These are phyloP conservation scores for Hipposideros larvatus DNA, from an alignment of 2,797 vertebrate species.

Conservation along the genomic window DNA sequence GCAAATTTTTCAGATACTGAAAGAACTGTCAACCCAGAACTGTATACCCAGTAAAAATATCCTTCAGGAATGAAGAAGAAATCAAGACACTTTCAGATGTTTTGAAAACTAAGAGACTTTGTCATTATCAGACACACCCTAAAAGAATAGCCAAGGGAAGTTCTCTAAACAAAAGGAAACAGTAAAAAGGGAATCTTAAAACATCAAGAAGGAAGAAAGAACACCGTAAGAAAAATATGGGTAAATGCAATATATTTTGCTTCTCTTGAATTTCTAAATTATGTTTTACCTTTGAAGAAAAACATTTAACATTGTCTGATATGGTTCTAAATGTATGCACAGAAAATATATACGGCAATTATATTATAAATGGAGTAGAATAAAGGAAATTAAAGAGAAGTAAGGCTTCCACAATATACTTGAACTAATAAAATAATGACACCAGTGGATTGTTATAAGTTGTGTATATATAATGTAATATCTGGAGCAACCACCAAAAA, in stretches of 20 bases:
- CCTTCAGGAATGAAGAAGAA: neutral
- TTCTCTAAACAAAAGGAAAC: constrained; percentile 5
- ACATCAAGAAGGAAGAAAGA: neutral
- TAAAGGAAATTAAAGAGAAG: neutral
- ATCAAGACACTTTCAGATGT: neutral
- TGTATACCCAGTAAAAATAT: neutral
- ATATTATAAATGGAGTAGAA: neutral
- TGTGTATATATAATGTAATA: neutral
- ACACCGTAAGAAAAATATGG: neutral
- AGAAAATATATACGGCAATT: neutral
- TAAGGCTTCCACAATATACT: neutral
- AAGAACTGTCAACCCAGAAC: neutral
- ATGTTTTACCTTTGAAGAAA: neutral
- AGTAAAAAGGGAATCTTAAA: constrained; percentile 23
- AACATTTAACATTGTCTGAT: neutral
- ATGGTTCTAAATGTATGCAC: neutral
- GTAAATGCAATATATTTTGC: neutral
- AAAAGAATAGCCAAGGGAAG: neutral
- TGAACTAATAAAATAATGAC: neutral
- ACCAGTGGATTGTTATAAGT: neutral
- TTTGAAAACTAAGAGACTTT: neutral
- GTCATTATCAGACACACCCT: neutral
- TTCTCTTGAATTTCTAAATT: neutral
- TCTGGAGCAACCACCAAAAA: neutral
- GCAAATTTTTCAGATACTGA: neutral